A percentile compares a stretch with the other conserved stretches of the same genome.
Conservation (phyloP, 2,113 vertebrate genomes). For the Ceuthmochares aereus region DNA sequence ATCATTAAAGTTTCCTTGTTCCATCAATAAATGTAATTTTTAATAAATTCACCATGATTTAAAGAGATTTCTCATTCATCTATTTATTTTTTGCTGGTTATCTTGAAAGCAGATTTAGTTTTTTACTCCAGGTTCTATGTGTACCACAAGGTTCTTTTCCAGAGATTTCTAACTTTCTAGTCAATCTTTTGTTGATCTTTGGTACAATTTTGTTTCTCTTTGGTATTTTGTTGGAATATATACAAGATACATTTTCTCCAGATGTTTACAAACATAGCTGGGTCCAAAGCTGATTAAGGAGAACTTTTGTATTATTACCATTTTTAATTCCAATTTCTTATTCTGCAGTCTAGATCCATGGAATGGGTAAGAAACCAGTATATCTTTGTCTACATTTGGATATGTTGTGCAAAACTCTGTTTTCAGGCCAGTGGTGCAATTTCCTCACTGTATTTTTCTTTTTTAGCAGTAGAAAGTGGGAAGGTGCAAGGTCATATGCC, state of each 20-base stretch:
- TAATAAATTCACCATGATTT: neutral
- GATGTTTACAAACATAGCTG: neutral
- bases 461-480: neutral
- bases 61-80: neutral
- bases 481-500: neutral
- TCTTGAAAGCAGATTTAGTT: neutral
- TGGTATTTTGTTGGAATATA: neutral
- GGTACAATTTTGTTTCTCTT: rapidly evolving
- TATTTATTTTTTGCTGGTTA: neutral
- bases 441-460: neutral
- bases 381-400: neutral
- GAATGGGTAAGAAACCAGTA: neutral
- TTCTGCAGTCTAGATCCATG: neutral
- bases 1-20: neutral
- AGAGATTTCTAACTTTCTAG: neutral
- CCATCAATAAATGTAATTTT: neutral
- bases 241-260: neutral
- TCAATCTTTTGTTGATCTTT: neutral
- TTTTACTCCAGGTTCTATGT: neutral
- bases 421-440: neutral
- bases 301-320: rapidly evolving
- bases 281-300: neutral
- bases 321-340: neutral
- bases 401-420: neutral
- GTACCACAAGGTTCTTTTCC: neutral